Conservation (phyloP, 2,797 vertebrate genomes). For the Coluber constrictor region DNA sequence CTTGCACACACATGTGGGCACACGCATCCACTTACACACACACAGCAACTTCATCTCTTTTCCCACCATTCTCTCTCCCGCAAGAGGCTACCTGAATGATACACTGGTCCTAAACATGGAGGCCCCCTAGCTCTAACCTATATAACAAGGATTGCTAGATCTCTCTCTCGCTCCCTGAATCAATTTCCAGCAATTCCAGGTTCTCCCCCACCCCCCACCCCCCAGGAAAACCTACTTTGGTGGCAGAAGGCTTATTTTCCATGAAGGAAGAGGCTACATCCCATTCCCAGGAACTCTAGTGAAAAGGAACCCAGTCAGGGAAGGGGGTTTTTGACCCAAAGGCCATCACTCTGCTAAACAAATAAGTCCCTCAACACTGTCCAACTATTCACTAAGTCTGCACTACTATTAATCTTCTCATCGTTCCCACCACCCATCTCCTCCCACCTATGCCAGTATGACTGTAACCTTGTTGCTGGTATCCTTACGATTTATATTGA, state of each 20-base stretch:
- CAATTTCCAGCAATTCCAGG: background rate
- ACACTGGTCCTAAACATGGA: background rate
- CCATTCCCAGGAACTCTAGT: background rate
- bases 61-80: too few relatives aligned
- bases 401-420: too few relatives aligned
- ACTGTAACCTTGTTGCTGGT: too few relatives aligned
- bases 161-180: too few relatives aligned
- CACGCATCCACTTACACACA: background rate
- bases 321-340: too few relatives aligned
- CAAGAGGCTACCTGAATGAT: background rate
- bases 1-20: background rate
- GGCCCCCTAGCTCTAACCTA: background rate
- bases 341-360: too few relatives aligned
- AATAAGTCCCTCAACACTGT: too few relatives aligned
- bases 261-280: background rate
- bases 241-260: background rate
- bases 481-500: too few relatives aligned
- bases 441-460: too few relatives aligned
- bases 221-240: background rate
- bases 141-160: background rate
- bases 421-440: too few relatives aligned
- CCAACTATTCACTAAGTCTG: too few relatives aligned
- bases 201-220: accelerated
- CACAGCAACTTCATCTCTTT: background rate
- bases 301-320: background rate